Conservation (phyloP, 2,797 vertebrate genomes). For the Alosa sapidissima region DNA sequence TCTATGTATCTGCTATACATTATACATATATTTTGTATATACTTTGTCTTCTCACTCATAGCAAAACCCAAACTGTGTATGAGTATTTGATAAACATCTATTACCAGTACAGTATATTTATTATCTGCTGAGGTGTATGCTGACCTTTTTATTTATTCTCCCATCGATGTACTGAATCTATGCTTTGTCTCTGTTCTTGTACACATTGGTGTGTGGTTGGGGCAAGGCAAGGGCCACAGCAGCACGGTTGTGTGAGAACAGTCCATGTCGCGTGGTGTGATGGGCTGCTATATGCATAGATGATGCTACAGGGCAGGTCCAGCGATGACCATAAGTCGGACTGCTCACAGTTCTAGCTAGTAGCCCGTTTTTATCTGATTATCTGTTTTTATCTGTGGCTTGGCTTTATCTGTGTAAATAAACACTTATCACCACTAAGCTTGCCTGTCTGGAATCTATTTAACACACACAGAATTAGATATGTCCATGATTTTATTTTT, state of each 20-base stretch:
- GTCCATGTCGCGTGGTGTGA: not conserved
- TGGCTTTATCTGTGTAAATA: slow-evolving; percentile 8
- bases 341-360: not conserved
- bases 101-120: not conserved
- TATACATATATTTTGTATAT: not conserved
- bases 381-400: not conserved
- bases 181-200: not conserved
- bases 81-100: not conserved
- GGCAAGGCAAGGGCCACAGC: too few species aligned
- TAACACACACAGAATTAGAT: not conserved
- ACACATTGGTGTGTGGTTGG: not conserved
- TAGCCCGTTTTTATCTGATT: not conserved
- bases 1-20: not conserved
- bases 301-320: not conserved
- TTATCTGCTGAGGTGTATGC: not conserved
- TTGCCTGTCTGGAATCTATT: not conserved
- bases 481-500: not conserved
- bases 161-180: not conserved
- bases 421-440: slow-evolving; percentile 24
- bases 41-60: not conserved
- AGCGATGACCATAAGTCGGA: not conserved
- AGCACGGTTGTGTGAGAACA: too few species aligned
- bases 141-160: not conserved
- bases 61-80: not conserved
- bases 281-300: not conserved